Base-by-base conservation (phyloP, 2,113 vertebrate genomes). In the Phalacrocorax brasilianus region DNA sequence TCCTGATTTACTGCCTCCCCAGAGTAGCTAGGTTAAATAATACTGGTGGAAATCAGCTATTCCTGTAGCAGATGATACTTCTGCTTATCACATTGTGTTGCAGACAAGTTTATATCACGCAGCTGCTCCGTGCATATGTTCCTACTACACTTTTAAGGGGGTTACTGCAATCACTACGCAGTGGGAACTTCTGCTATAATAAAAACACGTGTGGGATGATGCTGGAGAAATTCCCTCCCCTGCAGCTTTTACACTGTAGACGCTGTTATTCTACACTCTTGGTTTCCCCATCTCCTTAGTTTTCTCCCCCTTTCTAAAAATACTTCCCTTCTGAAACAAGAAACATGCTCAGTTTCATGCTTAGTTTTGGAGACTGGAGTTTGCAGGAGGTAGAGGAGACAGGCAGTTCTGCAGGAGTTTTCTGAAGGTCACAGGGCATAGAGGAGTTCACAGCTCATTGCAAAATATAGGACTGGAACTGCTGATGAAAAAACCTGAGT, bases 221-320 rank as follows among this genome's bases (percentile, higher is more conserved):
- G 91, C 91, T 85, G 77, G 89, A 97, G 96, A 97, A 96, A 96
- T 92, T 96, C 96, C 94, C 89, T 93, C 80, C 94, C 91, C 35
- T 3, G 22, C 80, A 92, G 92, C 49, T 91, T 91, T 96, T 93
- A 91, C 66, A 97, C 70, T 73, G 77, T 82, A 96, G 85, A 85
- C 0, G 2, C 44, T 91, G 56, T 91, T 96, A 85, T 79, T 91
- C 86, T 94, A 78, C 33, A 75, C 76, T 78, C 67, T 52, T 1
- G 2, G n/a, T 85, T 93, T 56, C 35, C 61, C 71, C 22, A 44
- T 72, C 79, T 67, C 56, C 74, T 91, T 74, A 75, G 35, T 81
- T 89, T 83, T 87, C 35, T 78, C 56, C 47, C 55, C 56, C 35
- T 81, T 91, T 89, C 92, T 87, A 78, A 87, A 96, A 95, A 92